phyloP scores from a whole-genome alignment of 2,113 vertebrate genomes.

The Saimiri boliviensis region DNA sequence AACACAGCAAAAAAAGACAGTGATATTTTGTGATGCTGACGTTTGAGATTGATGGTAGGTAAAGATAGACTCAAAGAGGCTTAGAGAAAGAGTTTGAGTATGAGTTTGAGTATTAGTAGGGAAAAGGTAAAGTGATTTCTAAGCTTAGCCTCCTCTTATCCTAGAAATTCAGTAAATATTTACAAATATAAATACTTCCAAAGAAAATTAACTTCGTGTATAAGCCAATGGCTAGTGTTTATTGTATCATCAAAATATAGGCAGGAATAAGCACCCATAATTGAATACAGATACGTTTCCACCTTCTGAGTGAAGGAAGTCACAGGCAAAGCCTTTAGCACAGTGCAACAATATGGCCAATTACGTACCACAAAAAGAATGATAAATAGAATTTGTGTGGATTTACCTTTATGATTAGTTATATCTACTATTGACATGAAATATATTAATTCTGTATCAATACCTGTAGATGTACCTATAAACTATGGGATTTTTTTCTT shows the following conservation, averaged over 20 bases:
- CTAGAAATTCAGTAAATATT: neutral
- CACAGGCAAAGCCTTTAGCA: neutral
- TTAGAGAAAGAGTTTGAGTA: neutral
- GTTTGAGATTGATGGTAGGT: neutral
- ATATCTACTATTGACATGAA: neutral
- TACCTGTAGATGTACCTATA: neutral
- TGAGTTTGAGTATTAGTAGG: neutral
- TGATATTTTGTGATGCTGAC: neutral
- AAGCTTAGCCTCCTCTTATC: neutral
- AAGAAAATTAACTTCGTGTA: neutral
- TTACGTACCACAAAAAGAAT: neutral
- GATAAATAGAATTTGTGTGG: neutral
- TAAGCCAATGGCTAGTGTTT: neutral
- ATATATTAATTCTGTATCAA: neutral
- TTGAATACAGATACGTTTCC: neutral
- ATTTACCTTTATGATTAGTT: neutral
- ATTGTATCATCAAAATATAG: neutral
- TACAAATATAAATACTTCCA: neutral
- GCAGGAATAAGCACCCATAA: accelerated
- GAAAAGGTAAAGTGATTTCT: neutral
- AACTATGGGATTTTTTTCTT: neutral
- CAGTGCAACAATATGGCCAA: neutral
- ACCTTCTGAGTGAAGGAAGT: neutral
- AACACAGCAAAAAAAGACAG: neutral
- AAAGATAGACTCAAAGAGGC: neutral